Evolutionary conservation across 2,888 invertebrate species (phyloP).

Genomic region (Drosophila borealis): DNA sequence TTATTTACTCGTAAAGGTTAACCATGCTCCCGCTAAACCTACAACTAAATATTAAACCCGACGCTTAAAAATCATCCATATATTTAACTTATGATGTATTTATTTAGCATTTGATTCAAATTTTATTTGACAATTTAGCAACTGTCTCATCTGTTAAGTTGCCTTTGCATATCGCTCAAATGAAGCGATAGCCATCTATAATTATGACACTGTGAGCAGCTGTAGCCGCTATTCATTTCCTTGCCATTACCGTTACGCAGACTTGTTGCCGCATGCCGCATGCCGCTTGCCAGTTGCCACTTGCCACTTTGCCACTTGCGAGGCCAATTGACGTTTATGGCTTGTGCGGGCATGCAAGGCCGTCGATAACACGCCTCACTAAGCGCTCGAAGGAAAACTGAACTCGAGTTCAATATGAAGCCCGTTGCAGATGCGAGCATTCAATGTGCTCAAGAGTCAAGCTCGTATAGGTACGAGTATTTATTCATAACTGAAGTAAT

Average conservation of each 20-base stretch:
- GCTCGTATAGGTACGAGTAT: conserved; percentile 42
- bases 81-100: background rate
- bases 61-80: too few species aligned
- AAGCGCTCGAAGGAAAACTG: conserved; percentile 37
- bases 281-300: conserved; percentile 28
- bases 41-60: too few species aligned
- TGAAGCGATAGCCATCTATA: conserved; percentile 49
- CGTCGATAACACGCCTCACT: conserved; percentile 68
- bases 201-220: conserved; percentile 41
- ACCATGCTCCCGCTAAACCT: too few species aligned
- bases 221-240: conserved; percentile 52
- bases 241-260: conserved; percentile 37
- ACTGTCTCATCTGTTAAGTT: background rate
- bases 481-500: conserved; percentile 70
- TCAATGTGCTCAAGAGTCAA: conserved; percentile 35
- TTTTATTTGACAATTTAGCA: conserved; percentile 10
- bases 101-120: background rate
- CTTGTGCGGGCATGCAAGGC: conserved; percentile 71
- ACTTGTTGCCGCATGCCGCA: conserved; percentile 43
- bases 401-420: conserved; percentile 19
- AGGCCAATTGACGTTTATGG: conserved; percentile 74
- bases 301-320: conserved; percentile 43
- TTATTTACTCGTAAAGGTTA: too few species aligned
- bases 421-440: conserved; percentile 22
- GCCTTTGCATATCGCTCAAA: conserved; percentile 22